Conservation (phyloP, 2,888 invertebrate species). For the Hoplodrina ambigua region DNA sequence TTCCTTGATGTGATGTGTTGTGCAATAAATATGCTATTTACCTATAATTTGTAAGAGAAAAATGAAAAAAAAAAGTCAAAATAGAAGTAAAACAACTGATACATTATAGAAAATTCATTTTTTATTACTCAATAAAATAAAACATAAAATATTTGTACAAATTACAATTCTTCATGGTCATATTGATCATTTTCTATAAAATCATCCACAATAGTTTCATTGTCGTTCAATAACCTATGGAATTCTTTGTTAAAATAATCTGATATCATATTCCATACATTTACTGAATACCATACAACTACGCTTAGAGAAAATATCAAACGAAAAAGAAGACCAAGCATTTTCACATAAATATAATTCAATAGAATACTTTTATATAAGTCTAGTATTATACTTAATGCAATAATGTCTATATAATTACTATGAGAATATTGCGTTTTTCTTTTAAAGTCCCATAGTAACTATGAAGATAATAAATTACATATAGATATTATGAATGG, state of each 20-base stretch:
- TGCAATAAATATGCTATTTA: too few relatives aligned
- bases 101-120: not conserved
- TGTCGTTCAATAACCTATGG: constrained; percentile 88
- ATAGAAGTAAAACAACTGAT: not conserved
- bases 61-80: not conserved
- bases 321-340: constrained; percentile 92
- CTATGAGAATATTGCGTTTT: not conserved
- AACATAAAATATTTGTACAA: not conserved
- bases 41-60: not conserved
- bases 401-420: not conserved
- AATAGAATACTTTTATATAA: not conserved
- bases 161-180: constrained; percentile 52
- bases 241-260: constrained; percentile 94
- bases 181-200: constrained; percentile 41
- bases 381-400: not conserved
- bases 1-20: too few relatives aligned
- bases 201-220: constrained; percentile 63
- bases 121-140: not conserved
- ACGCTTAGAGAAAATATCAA: constrained; percentile 92
- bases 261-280: constrained; percentile 93
- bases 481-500: not conserved
- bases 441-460: not conserved
- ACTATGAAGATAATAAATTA: not conserved
- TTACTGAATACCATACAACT: constrained; percentile 93
- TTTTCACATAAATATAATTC: constrained; percentile 70